Evolutionary conservation across 2,113 vertebrate species (phyloP), one percentile per base, ranked within the genome.

Genomic region (Forbesichthys agassizii): DNA sequence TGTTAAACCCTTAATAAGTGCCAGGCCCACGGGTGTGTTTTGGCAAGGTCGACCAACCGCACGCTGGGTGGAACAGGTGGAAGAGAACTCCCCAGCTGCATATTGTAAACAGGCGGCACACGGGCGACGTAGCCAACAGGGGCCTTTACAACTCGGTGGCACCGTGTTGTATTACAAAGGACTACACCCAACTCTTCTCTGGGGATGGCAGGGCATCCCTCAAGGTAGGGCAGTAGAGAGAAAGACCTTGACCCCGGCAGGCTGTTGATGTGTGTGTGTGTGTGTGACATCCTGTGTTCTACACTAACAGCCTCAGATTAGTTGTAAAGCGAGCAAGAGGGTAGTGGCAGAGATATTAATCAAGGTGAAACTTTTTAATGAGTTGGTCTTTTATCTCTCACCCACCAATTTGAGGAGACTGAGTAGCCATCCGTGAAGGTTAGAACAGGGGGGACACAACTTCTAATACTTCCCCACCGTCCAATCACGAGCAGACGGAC

Each of bases 1-100:
- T 42, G 36, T 42, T 42, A 42, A 16, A 33, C 27, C 11, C 10
- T 1, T 33, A 27, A 5, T 0, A 3, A 27, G 48, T 73, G 72
- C 66, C 68, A 79, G 68, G 42, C 61, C 64, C 78, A 58, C 42
- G 66, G 66, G 61, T 65, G 4, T 66, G 48, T 68, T 80, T 66
- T 82, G 78, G 74, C 74, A 71, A 72, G 68, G 67, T 78, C 66
- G 51, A 33, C 48, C 9, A 10, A 16, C 61, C 20, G 3, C 77
- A 66, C 46, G 46, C 61, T 27, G 66, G 69, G 66, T 61, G 61
- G 68, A 81, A 80, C 83, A 86, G 80, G 75, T 89, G 82, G 75
- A 66, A 33, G 69, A 79, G 66, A 84, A 86, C 68, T 87, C 81
- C 81, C 84, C 78, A 80, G 78, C 74, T 79, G 75, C 70, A 71